These are phyloP conservation scores for Coleophora flavipennella DNA, from an alignment of 2,888 invertebrate species.

Conservation along the genomic window DNA sequence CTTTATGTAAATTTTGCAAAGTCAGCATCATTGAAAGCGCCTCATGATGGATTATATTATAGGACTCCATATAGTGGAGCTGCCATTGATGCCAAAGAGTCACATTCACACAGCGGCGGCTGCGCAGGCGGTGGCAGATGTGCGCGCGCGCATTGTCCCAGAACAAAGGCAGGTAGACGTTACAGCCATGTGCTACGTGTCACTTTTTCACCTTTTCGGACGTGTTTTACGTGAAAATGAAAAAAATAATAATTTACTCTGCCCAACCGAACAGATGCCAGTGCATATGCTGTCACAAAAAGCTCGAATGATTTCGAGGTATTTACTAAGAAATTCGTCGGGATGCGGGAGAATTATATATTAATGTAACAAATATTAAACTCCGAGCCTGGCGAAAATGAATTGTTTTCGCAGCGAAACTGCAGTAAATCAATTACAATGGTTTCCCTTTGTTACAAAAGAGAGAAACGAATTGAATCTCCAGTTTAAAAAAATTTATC, in stretches of 20 bases:
- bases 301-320: conserved; percentile 20
- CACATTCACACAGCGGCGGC: conserved; percentile 19
- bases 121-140: conserved; percentile 63
- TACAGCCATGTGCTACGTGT: conserved; percentile 64
- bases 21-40: conserved; percentile 24
- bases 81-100: conserved; percentile 17
- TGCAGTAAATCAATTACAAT: conserved; percentile 63
- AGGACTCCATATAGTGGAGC: conserved; percentile 21
- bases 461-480: conserved; percentile 69
- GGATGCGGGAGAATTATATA: no score
- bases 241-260: conserved; percentile 56
- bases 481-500: conserved; percentile 71
- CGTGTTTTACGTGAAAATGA: conserved; percentile 57
- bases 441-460: conserved; percentile 71
- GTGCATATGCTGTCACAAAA: conserved; percentile 54
- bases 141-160: conserved; percentile 52
- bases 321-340: no score
- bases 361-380: no score
- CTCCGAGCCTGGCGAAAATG: no score
- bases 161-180: conserved; percentile 68
- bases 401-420: conserved; percentile 48
- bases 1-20: conserved; percentile 17
- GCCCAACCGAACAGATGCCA: conserved; percentile 56
- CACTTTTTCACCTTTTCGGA: conserved; percentile 57
- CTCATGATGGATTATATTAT: conserved; percentile 29